Conservation (phyloP, 2,113 vertebrate species). For the Plecturocebus donacophilus region DNA sequence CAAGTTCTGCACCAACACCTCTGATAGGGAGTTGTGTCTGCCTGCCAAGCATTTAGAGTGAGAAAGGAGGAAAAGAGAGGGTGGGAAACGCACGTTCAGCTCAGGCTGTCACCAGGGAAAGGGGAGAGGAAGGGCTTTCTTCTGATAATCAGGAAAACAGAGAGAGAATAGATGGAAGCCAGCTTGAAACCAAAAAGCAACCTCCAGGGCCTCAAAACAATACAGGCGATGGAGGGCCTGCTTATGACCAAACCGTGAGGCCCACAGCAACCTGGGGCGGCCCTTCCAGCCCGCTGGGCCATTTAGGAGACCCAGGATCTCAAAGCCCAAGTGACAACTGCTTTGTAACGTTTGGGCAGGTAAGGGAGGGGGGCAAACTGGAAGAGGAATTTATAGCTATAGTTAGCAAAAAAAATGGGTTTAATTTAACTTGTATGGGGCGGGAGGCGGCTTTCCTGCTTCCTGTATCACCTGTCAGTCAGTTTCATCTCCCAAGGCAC, state of each 20-base stretch:
- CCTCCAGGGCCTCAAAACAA: background rate
- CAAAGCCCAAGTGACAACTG: background rate
- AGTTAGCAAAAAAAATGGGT: background rate
- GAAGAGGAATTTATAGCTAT: background rate
- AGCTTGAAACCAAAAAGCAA: background rate
- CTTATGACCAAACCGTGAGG: background rate
- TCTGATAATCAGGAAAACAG: background rate
- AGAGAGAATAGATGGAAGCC: background rate
- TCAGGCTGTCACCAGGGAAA: constrained; percentile 15
- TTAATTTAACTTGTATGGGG: background rate
- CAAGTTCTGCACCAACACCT: background rate
- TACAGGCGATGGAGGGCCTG: background rate
- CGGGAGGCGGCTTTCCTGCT: background rate
- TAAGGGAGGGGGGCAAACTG: background rate
- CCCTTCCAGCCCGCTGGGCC: too few relatives aligned
- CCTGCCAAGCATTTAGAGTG: background rate
- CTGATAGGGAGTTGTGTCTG: rapidly evolving
- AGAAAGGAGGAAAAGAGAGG: background rate
- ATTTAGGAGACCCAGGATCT: background rate
- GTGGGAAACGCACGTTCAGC: background rate
- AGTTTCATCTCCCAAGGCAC: background rate
- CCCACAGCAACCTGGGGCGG: background rate
- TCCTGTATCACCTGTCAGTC: background rate
- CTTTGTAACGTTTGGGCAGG: background rate
- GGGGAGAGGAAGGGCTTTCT: background rate